Evolutionary conservation across 2,113 vertebrate species (phyloP).

Genomic region (Phalacrocorax pelagicus): DNA sequence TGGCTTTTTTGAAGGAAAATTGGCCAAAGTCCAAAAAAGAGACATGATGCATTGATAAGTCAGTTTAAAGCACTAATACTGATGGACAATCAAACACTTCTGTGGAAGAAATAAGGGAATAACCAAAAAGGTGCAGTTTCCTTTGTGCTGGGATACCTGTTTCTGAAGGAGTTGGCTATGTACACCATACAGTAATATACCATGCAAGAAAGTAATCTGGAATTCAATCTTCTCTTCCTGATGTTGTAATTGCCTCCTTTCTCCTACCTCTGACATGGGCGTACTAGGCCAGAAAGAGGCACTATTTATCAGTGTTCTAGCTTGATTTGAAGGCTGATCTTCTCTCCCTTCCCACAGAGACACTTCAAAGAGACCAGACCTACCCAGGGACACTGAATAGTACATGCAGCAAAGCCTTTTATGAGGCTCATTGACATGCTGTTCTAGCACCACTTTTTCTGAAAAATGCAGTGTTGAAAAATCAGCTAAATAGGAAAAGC

Average conservation of each 20-base stretch:
- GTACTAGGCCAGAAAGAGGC: neutral
- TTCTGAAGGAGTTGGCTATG: neutral
- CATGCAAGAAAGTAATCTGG: neutral
- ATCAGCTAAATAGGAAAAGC: neutral
- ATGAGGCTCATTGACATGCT: neutral
- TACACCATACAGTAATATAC: neutral
- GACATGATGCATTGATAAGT: neutral
- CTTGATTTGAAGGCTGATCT: neutral
- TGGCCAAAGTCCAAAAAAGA: neutral
- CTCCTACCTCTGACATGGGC: neutral
- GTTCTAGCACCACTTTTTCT: neutral
- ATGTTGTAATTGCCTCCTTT: fast-evolving
- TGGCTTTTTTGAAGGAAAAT: neutral
- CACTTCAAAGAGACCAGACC: neutral
- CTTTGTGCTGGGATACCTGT: neutral
- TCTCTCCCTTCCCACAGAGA: neutral
- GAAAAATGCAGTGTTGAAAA: neutral
- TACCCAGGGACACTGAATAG: neutral
- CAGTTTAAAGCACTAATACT: neutral
- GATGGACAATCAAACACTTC: neutral
- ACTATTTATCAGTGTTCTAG: neutral
- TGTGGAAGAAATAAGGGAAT: neutral
- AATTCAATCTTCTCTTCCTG: neutral
- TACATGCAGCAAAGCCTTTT: neutral
- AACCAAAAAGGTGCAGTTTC: neutral